Base-by-base conservation (phyloP, 2,797 vertebrate species). In the Capromys pilorides region DNA sequence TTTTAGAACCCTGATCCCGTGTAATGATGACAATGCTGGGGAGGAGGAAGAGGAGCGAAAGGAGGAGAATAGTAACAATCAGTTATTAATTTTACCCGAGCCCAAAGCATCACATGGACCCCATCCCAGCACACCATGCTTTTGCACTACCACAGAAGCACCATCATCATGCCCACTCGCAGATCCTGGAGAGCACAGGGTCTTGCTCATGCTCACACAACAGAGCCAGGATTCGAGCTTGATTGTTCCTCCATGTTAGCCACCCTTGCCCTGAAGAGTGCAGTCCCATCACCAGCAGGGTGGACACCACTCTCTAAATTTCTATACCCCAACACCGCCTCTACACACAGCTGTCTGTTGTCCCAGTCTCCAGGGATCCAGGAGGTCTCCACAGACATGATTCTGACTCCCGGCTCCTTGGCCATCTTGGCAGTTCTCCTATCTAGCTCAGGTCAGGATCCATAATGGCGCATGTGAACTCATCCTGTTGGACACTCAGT, bases 271-370 rank as follows among this genome's bases (percentile, higher is more conserved):
- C 57, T 18, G 31, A 78, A 57, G 3, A 11, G 19, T 1, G 16
- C 28, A 12, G 54, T 7, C 26, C 2, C 3, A 4, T 41, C 24
- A 3, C 28, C 66, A 1, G 21, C 0, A 6, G 1, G 2, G 24
- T 1, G 0, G 21, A n/a, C n/a, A n/a, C 80, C 22, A 28, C 11
- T 57, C 69, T 90, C 86, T 49, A 61, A 41, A 49, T 10, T 33
- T 71, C 11, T 6, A 11, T 41, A 12, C 13, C 49, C 36, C 9
- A 2, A 1, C 0, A 22, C 36, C 22, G 21, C 31, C 21, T 33
- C 54, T 49, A 26, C n/a, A 39, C 45, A 41, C 16, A 45, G 71
- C n/a, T 5, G 26, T 62, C 66, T 21, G 62, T 5, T 36, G 14
- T 80, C 33, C 64, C 19, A 24, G 12, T 22, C 73, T 79, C 64